These are phyloP conservation scores for Clarias pachynema DNA, from an alignment of 2,797 vertebrate species.

Conservation along the genomic window DNA sequence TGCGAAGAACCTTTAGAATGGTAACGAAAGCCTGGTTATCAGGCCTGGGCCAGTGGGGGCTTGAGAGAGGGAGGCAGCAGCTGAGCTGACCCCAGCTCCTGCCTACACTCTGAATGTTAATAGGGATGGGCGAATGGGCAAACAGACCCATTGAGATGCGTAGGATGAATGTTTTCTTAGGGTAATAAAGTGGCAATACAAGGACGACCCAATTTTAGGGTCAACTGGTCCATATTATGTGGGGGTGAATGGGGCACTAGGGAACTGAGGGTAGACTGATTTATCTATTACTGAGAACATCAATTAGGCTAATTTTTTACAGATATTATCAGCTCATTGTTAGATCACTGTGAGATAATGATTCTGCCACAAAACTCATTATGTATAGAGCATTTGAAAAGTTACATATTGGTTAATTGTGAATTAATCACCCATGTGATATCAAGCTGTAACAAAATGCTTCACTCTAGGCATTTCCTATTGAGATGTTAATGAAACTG, in stretches of 20 bases:
- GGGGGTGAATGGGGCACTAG: slow-evolving; percentile 30
- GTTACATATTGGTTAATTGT: neutral
- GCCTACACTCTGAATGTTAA: slow-evolving; percentile 77
- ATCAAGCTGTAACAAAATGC: slow-evolving; percentile 33
- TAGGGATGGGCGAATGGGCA: slow-evolving; percentile 72
- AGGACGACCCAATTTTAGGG: slow-evolving; percentile 68
- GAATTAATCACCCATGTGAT: slow-evolving; percentile 14
- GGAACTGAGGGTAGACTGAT: slow-evolving; percentile 37
- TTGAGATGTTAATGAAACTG: slow-evolving; percentile 36
- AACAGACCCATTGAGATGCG: slow-evolving; percentile 79
- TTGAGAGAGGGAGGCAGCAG: slow-evolving; percentile 53
- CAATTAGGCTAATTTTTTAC: slow-evolving; percentile 40
- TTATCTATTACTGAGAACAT: slow-evolving; percentile 45
- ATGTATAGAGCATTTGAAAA: neutral
- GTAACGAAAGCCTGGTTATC: slow-evolving; percentile 70
- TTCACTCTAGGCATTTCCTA: slow-evolving; percentile 20
- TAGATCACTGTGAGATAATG: slow-evolving; percentile 7
- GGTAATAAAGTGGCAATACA: slow-evolving; percentile 75
- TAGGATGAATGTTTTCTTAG: slow-evolving; percentile 78
- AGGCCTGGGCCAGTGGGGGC: slow-evolving; percentile 68
- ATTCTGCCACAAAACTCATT: neutral
- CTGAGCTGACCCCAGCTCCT: slow-evolving; percentile 53
- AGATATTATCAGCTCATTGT: slow-evolving; percentile 42
- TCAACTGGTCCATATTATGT: slow-evolving; percentile 58
- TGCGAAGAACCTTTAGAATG: slow-evolving; percentile 68